These are phyloP conservation scores for Grammomys surdaster DNA, from an alignment of 2,113 vertebrate genomes.

Conservation along the genomic window DNA sequence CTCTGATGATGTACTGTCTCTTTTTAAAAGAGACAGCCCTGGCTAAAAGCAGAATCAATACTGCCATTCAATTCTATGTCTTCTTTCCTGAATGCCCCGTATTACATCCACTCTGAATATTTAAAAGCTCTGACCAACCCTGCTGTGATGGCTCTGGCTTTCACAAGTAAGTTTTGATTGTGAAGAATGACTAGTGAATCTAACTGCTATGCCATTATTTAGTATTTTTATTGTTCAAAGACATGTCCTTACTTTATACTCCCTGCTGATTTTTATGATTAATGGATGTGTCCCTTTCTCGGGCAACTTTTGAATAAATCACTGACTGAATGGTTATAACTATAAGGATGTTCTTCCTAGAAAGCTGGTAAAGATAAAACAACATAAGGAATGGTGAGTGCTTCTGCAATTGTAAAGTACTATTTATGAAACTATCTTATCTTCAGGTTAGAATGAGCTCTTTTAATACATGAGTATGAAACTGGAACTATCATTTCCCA, in stretches of 20 bases:
- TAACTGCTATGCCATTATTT: neutral
- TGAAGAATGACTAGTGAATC: neutral
- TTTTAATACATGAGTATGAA: neutral
- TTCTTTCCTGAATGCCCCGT: neutral
- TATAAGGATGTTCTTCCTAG: neutral
- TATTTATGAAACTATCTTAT: neutral
- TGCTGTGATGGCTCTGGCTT: neutral
- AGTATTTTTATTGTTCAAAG: conserved; percentile 54
- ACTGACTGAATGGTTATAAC: neutral
- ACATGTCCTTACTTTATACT: conserved; percentile 5
- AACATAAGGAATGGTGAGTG: neutral
- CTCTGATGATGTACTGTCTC: neutral
- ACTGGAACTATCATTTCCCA: neutral
- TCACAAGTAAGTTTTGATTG: conserved; percentile 48
- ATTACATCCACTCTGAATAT: neutral
- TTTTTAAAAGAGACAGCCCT: neutral
- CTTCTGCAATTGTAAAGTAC: neutral
- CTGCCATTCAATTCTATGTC: neutral
- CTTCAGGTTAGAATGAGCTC: neutral
- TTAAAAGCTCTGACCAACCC: neutral
- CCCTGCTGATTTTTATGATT: conserved; percentile 53
- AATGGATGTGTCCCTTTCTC: conserved; percentile 35
- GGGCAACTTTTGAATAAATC: conserved; percentile 46
- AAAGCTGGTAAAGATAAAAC: neutral
- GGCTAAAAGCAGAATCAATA: neutral